These are phyloP conservation scores for Halcyon malimbica DNA, from an alignment of 2,113 vertebrate genomes.

Conservation along the genomic window DNA sequence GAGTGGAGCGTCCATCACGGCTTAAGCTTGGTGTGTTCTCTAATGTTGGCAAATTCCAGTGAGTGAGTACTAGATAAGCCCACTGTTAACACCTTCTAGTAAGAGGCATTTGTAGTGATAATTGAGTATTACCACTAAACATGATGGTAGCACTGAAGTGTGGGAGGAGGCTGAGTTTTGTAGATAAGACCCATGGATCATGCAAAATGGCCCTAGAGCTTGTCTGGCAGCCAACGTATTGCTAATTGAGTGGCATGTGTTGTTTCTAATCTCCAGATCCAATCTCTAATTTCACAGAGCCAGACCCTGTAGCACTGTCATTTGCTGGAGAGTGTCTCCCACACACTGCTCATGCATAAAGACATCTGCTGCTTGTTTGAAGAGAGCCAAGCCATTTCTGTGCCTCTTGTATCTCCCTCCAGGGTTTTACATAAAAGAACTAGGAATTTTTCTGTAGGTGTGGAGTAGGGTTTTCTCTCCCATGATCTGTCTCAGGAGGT, in stretches of 20 bases:
- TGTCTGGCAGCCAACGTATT: constrained; percentile 10
- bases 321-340: constrained; percentile 58
- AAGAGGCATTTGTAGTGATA: neutral
- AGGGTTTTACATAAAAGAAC: neutral
- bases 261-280: constrained; percentile 45
- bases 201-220: constrained; percentile 3
- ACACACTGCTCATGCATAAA: constrained; percentile 46
- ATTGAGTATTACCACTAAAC: neutral
- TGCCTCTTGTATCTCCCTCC: neutral
- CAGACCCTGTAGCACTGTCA: constrained; percentile 25
- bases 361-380: constrained; percentile 66
- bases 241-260: constrained; percentile 50
- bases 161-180: neutral
- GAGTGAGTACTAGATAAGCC: neutral
- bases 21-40: neutral
- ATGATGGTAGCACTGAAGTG: neutral
- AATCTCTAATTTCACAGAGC: constrained; percentile 34
- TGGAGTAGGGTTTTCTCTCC: neutral
- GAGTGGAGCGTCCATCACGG: neutral
- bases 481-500: neutral
- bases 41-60: neutral
- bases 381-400: constrained; percentile 39
- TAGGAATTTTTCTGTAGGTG: neutral
- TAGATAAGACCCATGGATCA: neutral
- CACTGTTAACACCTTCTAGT: neutral